A percentile compares a stretch with the other conserved stretches of the same genome.
Conservation (phyloP, 53 echinoderm and acorn worm genomes). For the Zoroaster sp. region DNA sequence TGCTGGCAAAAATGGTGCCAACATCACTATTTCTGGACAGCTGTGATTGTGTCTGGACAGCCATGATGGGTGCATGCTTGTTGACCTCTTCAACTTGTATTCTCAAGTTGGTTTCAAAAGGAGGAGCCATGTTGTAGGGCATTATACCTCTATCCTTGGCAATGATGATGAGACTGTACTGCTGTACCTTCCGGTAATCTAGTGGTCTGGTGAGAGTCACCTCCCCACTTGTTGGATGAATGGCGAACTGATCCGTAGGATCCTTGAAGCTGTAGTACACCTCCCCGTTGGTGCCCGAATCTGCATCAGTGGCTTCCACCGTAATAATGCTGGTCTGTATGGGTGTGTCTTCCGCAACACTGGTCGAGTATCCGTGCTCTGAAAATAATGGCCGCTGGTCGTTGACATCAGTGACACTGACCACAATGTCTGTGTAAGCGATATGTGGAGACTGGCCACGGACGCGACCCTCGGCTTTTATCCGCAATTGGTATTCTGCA, state of each 20-base stretch:
- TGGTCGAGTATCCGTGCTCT: slow-evolving; percentile 53
- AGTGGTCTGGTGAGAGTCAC: slow-evolving; percentile 90
- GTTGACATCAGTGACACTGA: slow-evolving; percentile 81
- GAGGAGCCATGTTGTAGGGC: slow-evolving; percentile 76
- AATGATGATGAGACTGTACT: slow-evolving; percentile 70
- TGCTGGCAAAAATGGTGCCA: slow-evolving; percentile 80
- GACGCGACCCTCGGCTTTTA: slow-evolving; percentile 53
- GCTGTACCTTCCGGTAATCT: slow-evolving; percentile 46
- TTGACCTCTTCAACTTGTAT: slow-evolving; percentile 80
- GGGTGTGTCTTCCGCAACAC: slow-evolving; percentile 78
- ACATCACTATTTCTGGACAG: slow-evolving; percentile 63
- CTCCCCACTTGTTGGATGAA: slow-evolving; percentile 93
- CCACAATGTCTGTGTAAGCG: slow-evolving; percentile 50
- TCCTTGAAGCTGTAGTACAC: slow-evolving; percentile 92
- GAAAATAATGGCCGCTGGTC: slow-evolving; percentile 87
- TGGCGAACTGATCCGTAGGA: slow-evolving; percentile 79
- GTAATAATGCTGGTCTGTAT: slow-evolving; percentile 74
- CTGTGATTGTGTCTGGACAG: slow-evolving; percentile 68
- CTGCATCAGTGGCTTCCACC: slow-evolving; percentile 89
- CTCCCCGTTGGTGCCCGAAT: slow-evolving; percentile 93
- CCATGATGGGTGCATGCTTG: slow-evolving; percentile 76
- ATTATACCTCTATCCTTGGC: slow-evolving; percentile 93
- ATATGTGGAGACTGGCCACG: slow-evolving; percentile 14
- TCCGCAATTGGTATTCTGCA: slow-evolving; percentile 59
- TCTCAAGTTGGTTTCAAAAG: slow-evolving; percentile 62